These are phyloP conservation scores for Bombus pascuorum DNA, from an alignment of 1,140 invertebrate species.

Conservation along the genomic window DNA sequence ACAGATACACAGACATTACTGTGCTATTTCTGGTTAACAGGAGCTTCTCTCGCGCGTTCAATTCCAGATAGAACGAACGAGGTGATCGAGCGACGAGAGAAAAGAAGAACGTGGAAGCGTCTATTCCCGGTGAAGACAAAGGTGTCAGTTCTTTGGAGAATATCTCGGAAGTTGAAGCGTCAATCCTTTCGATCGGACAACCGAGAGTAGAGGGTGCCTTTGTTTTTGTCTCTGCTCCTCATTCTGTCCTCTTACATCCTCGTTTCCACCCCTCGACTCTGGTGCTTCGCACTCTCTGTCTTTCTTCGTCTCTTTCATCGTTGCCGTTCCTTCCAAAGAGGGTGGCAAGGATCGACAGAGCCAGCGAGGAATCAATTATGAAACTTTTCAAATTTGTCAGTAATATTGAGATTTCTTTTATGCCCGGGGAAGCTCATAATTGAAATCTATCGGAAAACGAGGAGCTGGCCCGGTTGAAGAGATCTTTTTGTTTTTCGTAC, in stretches of 20 bases:
- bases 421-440: constrained; percentile 78
- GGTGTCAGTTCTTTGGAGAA: constrained; percentile 75
- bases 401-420: constrained; percentile 83
- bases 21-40: constrained; percentile 37
- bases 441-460: constrained; percentile 80
- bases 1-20: not conserved
- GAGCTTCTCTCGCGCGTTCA: not conserved
- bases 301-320: constrained; percentile 16
- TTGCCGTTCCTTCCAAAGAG: constrained; percentile 21
- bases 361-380: constrained; percentile 81
- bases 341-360: constrained; percentile 58
- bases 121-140: constrained; percentile 72
- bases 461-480: constrained; percentile 52
- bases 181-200: constrained; percentile 79
- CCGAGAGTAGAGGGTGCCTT: constrained; percentile 67
- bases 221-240: constrained; percentile 76
- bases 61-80: constrained; percentile 56
- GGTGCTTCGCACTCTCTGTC: constrained; percentile 7
- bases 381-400: constrained; percentile 83
- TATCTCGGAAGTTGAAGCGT: constrained; percentile 75
- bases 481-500: constrained; percentile 81
- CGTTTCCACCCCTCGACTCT: constrained; percentile 43
- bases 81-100: constrained; percentile 31
- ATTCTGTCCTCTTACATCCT: constrained; percentile 65
- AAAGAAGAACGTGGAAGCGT: constrained; percentile 55